A percentile compares a stretch with the other conserved stretches of the same genome.
Conservation (phyloP, 1,140 invertebrate genomes). For the Meloidogyne chitwoodi region DNA sequence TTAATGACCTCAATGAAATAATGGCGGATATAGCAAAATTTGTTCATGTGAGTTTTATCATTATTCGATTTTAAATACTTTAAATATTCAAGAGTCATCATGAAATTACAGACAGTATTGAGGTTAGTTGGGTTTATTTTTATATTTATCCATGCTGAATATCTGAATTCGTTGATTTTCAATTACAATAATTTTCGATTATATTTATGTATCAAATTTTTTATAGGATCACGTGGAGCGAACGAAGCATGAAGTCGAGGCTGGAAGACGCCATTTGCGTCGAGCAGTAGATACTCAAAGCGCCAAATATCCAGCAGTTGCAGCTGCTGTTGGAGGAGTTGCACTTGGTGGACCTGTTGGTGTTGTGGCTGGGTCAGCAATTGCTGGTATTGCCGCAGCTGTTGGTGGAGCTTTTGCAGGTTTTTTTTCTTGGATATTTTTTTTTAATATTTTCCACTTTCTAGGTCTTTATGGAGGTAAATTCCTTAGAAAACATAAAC, state of each 20-base stretch:
- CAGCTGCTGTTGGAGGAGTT: constrained; percentile 42
- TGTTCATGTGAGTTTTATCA: constrained; percentile 38
- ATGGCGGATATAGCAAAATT: constrained; percentile 40
- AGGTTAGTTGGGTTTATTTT: constrained; percentile 22
- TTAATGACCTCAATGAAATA: constrained; percentile 47
- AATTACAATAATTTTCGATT: too few relatives aligned
- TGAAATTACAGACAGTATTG: constrained; percentile 49
- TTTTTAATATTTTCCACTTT: constrained; percentile 9
- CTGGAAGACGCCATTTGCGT: constrained; percentile 41
- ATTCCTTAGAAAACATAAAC: constrained; percentile 26
- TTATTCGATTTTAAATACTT: not conserved
- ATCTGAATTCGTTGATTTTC: too few relatives aligned
- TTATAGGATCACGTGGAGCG: constrained; percentile 41
- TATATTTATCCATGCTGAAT: too few relatives aligned
- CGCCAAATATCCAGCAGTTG: constrained; percentile 42
- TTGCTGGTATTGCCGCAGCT: constrained; percentile 43
- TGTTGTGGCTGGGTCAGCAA: constrained; percentile 42
- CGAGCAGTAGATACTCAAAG: constrained; percentile 47
- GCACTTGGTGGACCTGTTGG: constrained; percentile 47
- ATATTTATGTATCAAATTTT: too few relatives aligned
- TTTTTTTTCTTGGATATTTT: constrained; percentile 1
- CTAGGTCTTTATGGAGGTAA: constrained; percentile 40
- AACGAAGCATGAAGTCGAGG: constrained; percentile 34
- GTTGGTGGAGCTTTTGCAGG: constrained; percentile 42
- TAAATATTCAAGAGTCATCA: constrained; percentile 36